Evolutionary conservation across 2,888 invertebrate genomes (phyloP).

Genomic region (Drosophila helvetica): DNA sequence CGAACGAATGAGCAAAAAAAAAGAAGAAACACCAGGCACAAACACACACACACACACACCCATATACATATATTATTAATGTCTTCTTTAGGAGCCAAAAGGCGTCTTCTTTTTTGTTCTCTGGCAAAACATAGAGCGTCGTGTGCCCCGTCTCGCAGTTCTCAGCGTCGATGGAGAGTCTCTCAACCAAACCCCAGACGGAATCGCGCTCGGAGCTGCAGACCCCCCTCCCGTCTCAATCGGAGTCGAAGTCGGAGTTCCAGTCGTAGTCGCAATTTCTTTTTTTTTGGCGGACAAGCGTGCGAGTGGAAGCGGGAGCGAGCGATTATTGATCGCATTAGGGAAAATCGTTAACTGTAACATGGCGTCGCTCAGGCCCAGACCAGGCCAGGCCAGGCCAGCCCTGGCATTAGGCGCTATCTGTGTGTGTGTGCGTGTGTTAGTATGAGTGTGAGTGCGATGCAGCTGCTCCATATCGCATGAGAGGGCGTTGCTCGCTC

Average conservation of each 20-base stretch:
- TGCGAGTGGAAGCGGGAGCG: slow-evolving; percentile 59
- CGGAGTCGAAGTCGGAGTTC: slow-evolving; percentile 24
- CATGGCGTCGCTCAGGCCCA: slow-evolving; percentile 76
- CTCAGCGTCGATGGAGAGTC: background rate
- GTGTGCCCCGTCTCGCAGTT: slow-evolving; percentile 20
- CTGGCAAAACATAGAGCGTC: slow-evolving; percentile 70
- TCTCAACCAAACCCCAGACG: background rate
- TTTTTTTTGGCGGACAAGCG: slow-evolving; percentile 3
- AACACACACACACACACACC: slow-evolving; percentile 30
- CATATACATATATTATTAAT: slow-evolving; percentile 56
- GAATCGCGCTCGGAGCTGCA: background rate
- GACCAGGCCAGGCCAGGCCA: slow-evolving; percentile 8
- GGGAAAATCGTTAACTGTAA: slow-evolving; percentile 80
- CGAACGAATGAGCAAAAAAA: slow-evolving; percentile 40
- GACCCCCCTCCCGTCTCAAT: slow-evolving; percentile 14
- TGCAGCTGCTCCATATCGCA: slow-evolving; percentile 41
- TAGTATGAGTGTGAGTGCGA: slow-evolving; percentile 15
- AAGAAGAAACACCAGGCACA: slow-evolving; percentile 25
- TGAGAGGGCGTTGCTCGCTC: slow-evolving; percentile 65
- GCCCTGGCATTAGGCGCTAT: slow-evolving; percentile 46
- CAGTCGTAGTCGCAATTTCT: background rate
- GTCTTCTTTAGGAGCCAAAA: slow-evolving; percentile 67
- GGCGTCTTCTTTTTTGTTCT: slow-evolving; percentile 64
- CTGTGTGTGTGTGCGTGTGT: background rate
- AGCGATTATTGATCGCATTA: slow-evolving; percentile 80